These are phyloP conservation scores for Hirundo rustica DNA, from an alignment of 2,797 vertebrate genomes.

Conservation along the genomic window DNA sequence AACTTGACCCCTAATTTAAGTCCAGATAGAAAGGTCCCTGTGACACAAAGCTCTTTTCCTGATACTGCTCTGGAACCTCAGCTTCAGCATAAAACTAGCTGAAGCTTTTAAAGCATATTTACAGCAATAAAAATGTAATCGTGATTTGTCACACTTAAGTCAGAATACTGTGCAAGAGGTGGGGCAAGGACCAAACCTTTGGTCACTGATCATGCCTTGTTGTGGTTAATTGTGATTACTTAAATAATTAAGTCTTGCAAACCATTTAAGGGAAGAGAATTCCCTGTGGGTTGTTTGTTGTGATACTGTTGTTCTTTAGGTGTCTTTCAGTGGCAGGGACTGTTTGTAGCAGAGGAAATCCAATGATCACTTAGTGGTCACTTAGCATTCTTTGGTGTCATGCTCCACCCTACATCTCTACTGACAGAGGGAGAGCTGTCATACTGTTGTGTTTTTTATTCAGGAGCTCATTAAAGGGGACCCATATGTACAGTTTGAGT, in stretches of 20 bases:
- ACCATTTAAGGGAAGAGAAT: neutral
- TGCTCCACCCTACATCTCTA: neutral
- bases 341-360: neutral
- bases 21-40: neutral
- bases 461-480: conserved; percentile 20
- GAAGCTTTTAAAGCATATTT: neutral
- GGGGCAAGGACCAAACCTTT: neutral
- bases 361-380: neutral
- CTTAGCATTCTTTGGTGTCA: neutral
- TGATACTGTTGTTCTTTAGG: neutral
- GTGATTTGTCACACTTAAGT: neutral
- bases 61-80: neutral
- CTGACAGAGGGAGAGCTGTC: neutral
- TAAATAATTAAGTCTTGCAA: neutral
- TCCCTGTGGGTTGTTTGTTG: neutral
- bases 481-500: neutral
- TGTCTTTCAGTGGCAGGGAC: neutral
- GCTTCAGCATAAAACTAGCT: neutral
- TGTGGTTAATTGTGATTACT: neutral
- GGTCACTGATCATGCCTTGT: neutral
- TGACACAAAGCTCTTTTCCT: neutral
- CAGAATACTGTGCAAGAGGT: neutral
- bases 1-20: neutral
- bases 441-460: neutral
- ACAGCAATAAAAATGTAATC: neutral